phyloP scores from a whole-genome alignment of 2,797 vertebrate species.

The Astyanax mexicanus region DNA sequence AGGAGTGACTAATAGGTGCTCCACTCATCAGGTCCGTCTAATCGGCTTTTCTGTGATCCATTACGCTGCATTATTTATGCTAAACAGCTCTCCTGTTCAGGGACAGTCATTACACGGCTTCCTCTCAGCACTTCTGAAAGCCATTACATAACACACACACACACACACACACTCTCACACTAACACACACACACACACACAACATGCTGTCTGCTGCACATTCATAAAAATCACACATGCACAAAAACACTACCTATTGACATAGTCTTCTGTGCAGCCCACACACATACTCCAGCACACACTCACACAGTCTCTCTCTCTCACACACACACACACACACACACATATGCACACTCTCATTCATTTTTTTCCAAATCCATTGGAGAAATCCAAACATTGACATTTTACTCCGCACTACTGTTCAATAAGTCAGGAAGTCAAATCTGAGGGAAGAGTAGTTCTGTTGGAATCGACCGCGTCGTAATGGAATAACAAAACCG shows the following conservation, averaged over 20 bases:
- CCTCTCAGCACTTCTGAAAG: slow-evolving; percentile 61
- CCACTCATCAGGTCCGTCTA: slow-evolving; percentile 70
- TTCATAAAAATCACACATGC: slow-evolving; percentile 3
- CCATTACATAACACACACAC: slow-evolving; percentile 62
- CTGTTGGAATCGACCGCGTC: too few relatives aligned
- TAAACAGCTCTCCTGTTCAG: slow-evolving; percentile 72
- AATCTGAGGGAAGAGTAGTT: too few relatives aligned
- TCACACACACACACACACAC: too few relatives aligned
- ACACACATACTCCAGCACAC: too few relatives aligned
- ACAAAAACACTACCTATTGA: slow-evolving; percentile 1
- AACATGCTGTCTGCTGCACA: background rate
- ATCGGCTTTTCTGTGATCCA: slow-evolving; percentile 74
- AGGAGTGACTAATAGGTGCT: slow-evolving; percentile 64
- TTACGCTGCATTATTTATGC: slow-evolving; percentile 82
- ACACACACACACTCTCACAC: too few relatives aligned
- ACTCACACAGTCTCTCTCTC: too few relatives aligned
- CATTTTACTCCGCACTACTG: background rate
- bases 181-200: slow-evolving; percentile 40
- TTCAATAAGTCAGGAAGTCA: background rate
- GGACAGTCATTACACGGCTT: slow-evolving; percentile 66
- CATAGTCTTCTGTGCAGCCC: background rate
- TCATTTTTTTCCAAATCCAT: background rate
- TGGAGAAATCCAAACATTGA: background rate
- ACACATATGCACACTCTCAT: background rate
- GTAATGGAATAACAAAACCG: too few relatives aligned